These are phyloP conservation scores for Halictus rubicundus DNA, from an alignment of 1,140 invertebrate genomes.

Conservation along the genomic window DNA sequence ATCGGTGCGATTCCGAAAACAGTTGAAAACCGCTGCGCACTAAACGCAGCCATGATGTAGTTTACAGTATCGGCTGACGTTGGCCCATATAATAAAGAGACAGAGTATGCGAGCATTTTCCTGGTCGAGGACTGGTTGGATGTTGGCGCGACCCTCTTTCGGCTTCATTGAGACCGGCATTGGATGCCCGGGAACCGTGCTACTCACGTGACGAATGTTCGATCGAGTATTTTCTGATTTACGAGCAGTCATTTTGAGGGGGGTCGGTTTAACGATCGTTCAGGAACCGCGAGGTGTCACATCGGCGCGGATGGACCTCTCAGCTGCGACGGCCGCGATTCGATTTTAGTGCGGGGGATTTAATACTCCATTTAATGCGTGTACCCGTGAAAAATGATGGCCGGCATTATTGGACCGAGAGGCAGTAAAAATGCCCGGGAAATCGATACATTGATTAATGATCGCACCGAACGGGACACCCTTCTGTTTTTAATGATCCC, in stretches of 20 bases:
- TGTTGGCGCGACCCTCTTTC: not conserved
- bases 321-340: not conserved
- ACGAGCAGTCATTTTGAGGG: slow-evolving; percentile 45
- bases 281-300: slow-evolving; percentile 45
- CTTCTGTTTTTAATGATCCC: not conserved
- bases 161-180: not conserved
- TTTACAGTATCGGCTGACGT: too few species aligned
- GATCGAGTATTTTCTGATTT: slow-evolving; percentile 52
- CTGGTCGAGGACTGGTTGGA: not conserved
- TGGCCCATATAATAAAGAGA: too few species aligned
- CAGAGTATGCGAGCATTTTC: not conserved
- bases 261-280: slow-evolving; percentile 47
- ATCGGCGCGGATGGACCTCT: slow-evolving; percentile 28
- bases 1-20: too few species aligned
- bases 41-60: too few species aligned
- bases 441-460: not conserved
- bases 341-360: slow-evolving; percentile 48
- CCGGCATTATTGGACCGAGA: slow-evolving; percentile 1
- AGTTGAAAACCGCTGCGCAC: too few species aligned
- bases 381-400: slow-evolving; percentile 39
- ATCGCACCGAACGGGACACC: not conserved
- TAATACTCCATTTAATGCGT: slow-evolving; percentile 29
- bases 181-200: not conserved
- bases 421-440: slow-evolving; percentile 27
- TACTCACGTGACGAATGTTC: slow-evolving; percentile 52